Evolutionary conservation across 2,888 invertebrate genomes (phyloP).

Genomic region (Gonocerus acuteangulatus): DNA sequence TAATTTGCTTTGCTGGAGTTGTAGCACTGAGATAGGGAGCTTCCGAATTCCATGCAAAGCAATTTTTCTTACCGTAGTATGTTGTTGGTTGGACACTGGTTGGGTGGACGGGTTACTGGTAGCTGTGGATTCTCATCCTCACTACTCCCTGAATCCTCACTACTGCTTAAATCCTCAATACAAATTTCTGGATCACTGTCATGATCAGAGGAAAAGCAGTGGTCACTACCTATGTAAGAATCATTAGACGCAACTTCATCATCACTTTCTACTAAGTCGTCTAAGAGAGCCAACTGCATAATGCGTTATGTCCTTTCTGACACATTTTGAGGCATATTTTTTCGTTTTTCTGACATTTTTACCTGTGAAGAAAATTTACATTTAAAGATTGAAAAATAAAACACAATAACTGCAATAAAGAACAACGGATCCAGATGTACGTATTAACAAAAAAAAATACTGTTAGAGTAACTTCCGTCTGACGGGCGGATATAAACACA

Average conservation of each 20-base stretch:
- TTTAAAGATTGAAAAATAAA: not conserved
- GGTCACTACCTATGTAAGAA: constrained; percentile 9
- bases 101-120: not conserved
- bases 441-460: not conserved
- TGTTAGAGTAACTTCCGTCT: not conserved
- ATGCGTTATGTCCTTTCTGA: constrained; percentile 4
- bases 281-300: not conserved
- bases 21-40: not conserved
- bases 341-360: not conserved
- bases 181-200: constrained; percentile 8
- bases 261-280: constrained; percentile 4
- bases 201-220: constrained; percentile 1
- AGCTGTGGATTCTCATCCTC: not conserved
- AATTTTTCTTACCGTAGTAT: constrained; percentile 11
- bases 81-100: not conserved
- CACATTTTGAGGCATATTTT: constrained; percentile 7
- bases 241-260: constrained; percentile 6
- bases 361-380: not conserved
- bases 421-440: not conserved
- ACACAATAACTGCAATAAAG: not conserved
- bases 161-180: constrained; percentile 1
- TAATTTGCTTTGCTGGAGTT: not conserved
- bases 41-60: constrained; percentile 8
- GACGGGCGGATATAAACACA: constrained; percentile 1
- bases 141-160: not conserved